These are phyloP conservation scores for Gerris lacustris DNA, from an alignment of 2,888 invertebrate genomes.

Conservation along the genomic window DNA sequence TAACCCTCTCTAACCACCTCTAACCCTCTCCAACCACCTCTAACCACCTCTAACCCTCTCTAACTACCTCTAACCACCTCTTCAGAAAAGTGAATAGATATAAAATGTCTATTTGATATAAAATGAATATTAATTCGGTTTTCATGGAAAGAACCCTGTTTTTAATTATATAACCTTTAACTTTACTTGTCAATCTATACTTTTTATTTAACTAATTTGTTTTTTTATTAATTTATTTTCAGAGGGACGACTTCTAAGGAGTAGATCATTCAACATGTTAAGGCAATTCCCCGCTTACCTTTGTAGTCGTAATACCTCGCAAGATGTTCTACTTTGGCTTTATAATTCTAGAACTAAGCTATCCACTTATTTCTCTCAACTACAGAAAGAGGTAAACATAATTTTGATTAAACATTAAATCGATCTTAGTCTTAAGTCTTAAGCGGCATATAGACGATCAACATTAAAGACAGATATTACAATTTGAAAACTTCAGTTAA, in stretches of 20 bases:
- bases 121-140: no score
- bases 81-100: no score
- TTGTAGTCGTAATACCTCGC: background rate
- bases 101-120: no score
- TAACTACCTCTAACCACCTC: no score
- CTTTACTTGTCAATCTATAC: background rate
- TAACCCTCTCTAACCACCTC: no score
- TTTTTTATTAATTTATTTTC: background rate
- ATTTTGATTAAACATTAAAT: background rate
- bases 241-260: conserved; percentile 4
- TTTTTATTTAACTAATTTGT: background rate
- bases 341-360: conserved; percentile 2
- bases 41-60: no score
- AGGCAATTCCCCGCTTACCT: conserved; percentile 9
- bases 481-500: no score
- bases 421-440: background rate
- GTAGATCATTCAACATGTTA: conserved; percentile 2
- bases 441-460: no score
- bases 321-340: background rate
- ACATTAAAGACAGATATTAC: no score
- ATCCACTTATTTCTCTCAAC: background rate
- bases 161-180: background rate
- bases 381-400: conserved; percentile 2
- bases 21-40: no score
- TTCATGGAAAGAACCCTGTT: no score